Evolutionary conservation across 2,113 vertebrate genomes (phyloP), one percentile per base, ranked within the genome.

Genomic region (Oncorhynchus mykiss): DNA sequence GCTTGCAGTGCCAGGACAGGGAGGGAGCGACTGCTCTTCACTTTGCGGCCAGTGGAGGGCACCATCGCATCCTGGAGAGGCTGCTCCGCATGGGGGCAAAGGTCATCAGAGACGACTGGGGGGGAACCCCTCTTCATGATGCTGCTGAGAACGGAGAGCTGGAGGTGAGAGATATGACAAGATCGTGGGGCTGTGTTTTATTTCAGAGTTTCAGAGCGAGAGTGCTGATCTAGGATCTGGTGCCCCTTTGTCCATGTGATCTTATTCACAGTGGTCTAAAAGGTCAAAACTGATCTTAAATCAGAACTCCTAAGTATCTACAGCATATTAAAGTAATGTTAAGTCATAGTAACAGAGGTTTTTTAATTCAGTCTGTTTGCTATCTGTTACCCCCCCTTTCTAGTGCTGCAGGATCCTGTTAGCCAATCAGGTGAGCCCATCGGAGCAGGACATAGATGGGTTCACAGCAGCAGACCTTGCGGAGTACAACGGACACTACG

Each of bases 31-130:
- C 95, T 0, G 94, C 93, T 14, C 87, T 96, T 74, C 95, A 97
- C 81, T 96, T 95, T 67, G 94, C 96, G 1, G 94, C 96, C 77
- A 95, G 95, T n/a, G 93, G 93, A 0, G 95, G 95, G 72, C 95
- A 96, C 82, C 88, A 83, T 3, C 87, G 91, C 57, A 93, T 95
- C 70, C 88, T 95, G 22, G 93, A 96, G 75, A 88, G 88, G 16
- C 92, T 96, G 29, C 87, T 95, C 70, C 83, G 87, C 11, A 83
- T 94, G 89, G 94, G 94, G 1, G 92, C 94, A 68, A 90, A 91
- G 31, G 74, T 95, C 81, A 80, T 87, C 71, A 91, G 87, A 70
- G 96, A 97, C 77, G 88, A 89, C 80, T 95, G 94, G 95, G 95
- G 95, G 1, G 95, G 94, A 48, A 96, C 94, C 0, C 95, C 95